Evolutionary conservation across 2,888 invertebrate genomes (phyloP), one percentile per base, ranked within the genome.

Genomic region (Celastrina argiolus): DNA sequence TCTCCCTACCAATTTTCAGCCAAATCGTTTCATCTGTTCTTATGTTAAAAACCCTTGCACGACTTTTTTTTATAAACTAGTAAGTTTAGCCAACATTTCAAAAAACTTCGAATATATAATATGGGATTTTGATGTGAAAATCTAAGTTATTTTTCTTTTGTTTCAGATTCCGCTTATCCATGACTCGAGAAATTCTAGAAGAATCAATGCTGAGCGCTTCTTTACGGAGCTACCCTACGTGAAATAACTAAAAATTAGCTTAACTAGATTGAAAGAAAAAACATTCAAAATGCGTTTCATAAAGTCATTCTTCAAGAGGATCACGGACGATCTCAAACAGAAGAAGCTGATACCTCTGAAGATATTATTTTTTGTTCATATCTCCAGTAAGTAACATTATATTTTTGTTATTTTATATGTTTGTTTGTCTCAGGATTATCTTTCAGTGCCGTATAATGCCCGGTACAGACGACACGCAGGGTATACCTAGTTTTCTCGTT

Each of bases 281-380:
- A 51, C 22, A 51, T 16, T 39, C n/a, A 65, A 88, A 80, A 93
- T 93, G 92, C 92, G 92, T 84, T 92, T 93, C 76, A 71, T 94
- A 74, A 92, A 92, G 70, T 90, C 92, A 69, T 94, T 94, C 79
- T 94, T 93, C 78, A 90, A 92, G 75, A 87, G 95, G 77, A 94
- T 95, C 78, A 85, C 92, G 70, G 93, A 94, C 76, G 95, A 96
- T 83, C 92, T 95, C 75, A 93, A 92, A 76, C 94, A 94, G 78
- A 95, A 94, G 81, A 93, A 95, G 80, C 87, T 96, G 51, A 87
- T 95, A 72, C 95, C 96, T 1, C 82, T 96, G 68, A 96, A 96
- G 82, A 87, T 95, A 74, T 90, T 96, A 72, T 95, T 95, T 82
- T 95, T 96, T 80, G 94, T 96, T 67, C 94, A 95, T 84, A 94